Evolutionary conservation across 2,888 invertebrate species (phyloP).

Genomic region (Cerastoderma edule): DNA sequence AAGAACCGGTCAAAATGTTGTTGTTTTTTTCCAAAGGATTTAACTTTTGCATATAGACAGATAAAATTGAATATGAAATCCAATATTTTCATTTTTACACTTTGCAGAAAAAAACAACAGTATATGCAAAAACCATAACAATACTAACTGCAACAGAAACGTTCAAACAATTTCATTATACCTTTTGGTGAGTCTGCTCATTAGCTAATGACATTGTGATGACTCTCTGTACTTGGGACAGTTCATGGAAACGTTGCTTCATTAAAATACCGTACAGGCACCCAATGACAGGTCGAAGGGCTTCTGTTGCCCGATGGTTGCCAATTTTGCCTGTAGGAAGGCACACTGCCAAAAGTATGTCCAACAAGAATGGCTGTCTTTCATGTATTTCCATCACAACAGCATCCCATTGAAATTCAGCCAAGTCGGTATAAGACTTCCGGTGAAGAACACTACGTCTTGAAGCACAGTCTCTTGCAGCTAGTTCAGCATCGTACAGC

Average conservation of each 20-base stretch:
- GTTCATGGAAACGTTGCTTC: conserved; percentile 24
- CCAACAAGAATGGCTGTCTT: conserved; percentile 17
- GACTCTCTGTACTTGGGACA: conserved; percentile 21
- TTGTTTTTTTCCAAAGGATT: too few relatives aligned
- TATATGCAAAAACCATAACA: not conserved
- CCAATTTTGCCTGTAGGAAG: conserved; percentile 30
- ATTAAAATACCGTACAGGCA: conserved; percentile 23
- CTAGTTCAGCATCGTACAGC: conserved; percentile 13
- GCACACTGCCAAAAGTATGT: conserved; percentile 21
- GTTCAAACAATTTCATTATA: not conserved
- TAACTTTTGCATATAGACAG: too few relatives aligned
- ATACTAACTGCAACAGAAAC: not conserved
- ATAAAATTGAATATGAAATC: too few relatives aligned
- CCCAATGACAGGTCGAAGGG: conserved; percentile 15
- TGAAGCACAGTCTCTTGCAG: conserved; percentile 9
- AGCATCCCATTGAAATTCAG: conserved; percentile 17
- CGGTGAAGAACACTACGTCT: conserved; percentile 12
- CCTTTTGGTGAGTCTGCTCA: conserved; percentile 29
- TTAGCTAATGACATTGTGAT: conserved; percentile 22
- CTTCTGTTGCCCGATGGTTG: conserved; percentile 7
- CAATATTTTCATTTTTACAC: too few relatives aligned
- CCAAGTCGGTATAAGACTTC: not conserved
- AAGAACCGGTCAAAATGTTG: not conserved
- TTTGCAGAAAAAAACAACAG: not conserved
- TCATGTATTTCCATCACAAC: not conserved